Evolutionary conservation across 2,113 vertebrate species (phyloP).

Genomic region (Verasper variegatus): DNA sequence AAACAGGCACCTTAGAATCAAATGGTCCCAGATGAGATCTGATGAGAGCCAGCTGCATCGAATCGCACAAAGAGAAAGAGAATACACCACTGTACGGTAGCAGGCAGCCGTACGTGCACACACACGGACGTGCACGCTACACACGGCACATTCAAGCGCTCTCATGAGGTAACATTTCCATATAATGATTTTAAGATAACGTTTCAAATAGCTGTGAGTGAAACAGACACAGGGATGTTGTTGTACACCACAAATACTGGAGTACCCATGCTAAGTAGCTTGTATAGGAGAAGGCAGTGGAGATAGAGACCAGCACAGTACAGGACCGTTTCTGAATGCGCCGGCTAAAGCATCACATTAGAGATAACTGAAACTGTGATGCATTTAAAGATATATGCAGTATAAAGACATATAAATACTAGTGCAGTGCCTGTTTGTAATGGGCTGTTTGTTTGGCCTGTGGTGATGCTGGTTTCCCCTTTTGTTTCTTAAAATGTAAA

Average conservation of each 20-base stretch:
- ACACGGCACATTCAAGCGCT: conserved; percentile 34
- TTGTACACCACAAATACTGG: conserved; percentile 22
- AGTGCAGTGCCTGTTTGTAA: too few relatives aligned
- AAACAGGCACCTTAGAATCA: conserved; percentile 81
- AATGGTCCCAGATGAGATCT: conserved; percentile 81
- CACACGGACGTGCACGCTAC: neutral
- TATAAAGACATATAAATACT: too few relatives aligned
- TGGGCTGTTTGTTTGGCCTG: too few relatives aligned
- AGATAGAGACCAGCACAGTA: too few relatives aligned
- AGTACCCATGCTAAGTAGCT: conserved; percentile 3
- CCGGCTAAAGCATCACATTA: too few relatives aligned
- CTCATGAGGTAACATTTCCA: conserved; percentile 56
- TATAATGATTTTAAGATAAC: conserved; percentile 63
- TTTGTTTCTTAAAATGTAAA: too few relatives aligned
- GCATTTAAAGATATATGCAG: too few relatives aligned
- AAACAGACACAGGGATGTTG: conserved; percentile 22
- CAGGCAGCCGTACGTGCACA: conserved; percentile 38
- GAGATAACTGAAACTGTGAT: too few relatives aligned
- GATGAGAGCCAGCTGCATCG: conserved; percentile 80
- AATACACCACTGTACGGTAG: conserved; percentile 61
- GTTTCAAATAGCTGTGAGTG: conserved; percentile 46
- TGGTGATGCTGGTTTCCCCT: too few relatives aligned
- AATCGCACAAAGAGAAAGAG: conserved; percentile 60
- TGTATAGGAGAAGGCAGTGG: neutral
- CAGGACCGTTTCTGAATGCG: too few relatives aligned